These are phyloP conservation scores for Quadroppia sp. DNA, from an alignment of 2,888 invertebrate genomes.

Conservation along the genomic window DNA sequence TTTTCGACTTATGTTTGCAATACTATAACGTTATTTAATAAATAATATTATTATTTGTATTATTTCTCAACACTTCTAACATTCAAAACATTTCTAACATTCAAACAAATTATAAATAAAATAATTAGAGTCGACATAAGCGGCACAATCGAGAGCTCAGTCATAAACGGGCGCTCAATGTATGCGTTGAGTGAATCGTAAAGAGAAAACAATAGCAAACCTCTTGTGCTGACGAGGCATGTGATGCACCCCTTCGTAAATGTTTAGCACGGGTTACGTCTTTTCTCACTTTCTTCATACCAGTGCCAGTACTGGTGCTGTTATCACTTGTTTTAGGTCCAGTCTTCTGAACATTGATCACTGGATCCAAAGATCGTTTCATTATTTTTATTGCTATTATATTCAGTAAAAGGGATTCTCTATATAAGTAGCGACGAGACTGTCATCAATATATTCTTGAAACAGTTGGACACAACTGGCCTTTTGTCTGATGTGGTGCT, in stretches of 20 bases:
- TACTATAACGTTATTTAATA: neutral
- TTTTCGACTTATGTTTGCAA: constrained; percentile 32
- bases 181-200: neutral
- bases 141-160: neutral
- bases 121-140: constrained; percentile 20
- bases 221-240: constrained; percentile 34
- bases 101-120: neutral
- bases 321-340: neutral
- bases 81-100: neutral
- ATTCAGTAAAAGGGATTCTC: neutral
- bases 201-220: neutral
- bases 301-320: constrained; percentile 14
- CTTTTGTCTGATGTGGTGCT: constrained; percentile 31
- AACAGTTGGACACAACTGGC: constrained; percentile 13
- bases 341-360: neutral
- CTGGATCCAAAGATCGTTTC: constrained; percentile 4
- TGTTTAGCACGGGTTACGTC: constrained; percentile 5
- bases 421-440: neutral
- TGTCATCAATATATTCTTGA: neutral
- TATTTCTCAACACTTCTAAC: too few species aligned
- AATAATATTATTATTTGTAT: constrained; percentile 17
- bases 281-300: neutral
- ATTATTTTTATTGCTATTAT: neutral
- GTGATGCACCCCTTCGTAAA: constrained; percentile 25
- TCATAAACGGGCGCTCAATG: constrained; percentile 19